These are phyloP conservation scores for Alviniconcha marisindica DNA, from an alignment of 1,140 invertebrate species.

Conservation along the genomic window DNA sequence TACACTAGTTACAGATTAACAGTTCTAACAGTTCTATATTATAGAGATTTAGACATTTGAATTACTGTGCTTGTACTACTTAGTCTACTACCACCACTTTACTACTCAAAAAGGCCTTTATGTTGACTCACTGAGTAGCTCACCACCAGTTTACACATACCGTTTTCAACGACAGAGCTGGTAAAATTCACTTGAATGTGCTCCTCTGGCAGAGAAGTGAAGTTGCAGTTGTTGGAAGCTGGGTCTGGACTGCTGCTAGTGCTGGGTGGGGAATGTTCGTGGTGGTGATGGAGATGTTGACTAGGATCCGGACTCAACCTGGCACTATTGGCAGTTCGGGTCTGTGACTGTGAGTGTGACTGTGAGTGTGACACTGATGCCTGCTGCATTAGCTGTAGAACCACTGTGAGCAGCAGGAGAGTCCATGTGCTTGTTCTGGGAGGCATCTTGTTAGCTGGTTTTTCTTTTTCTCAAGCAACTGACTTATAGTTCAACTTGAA, in stretches of 20 bases:
- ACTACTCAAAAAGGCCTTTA: not conserved
- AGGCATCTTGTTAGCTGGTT: not conserved
- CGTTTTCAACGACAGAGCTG: conserved; percentile 71
- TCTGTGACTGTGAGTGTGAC: no score
- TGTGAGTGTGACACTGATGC: no score
- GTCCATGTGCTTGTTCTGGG: not conserved
- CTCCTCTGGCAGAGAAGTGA: not conserved
- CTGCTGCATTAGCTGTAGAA: conserved; percentile 31
- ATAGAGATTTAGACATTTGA: no score
- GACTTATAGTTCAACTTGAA: not conserved
- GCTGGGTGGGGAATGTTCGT: not conserved
- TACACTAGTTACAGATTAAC: no score
- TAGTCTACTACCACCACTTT: not conserved
- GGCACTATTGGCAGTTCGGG: not conserved
- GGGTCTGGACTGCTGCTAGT: not conserved
- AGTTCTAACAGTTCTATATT: no score
- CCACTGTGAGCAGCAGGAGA: conserved; percentile 33
- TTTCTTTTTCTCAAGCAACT: not conserved
- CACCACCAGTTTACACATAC: conserved; percentile 56
- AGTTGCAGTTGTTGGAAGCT: conserved; percentile 14
- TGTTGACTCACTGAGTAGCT: not conserved
- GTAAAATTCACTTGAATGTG: conserved; percentile 64
- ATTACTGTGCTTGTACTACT: not conserved
- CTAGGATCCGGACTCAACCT: not conserved
- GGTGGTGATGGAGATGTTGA: not conserved